A percentile compares a stretch with the other conserved stretches of the same genome.
These are phyloP conservation scores for Mactra quadrangularis DNA, from an alignment of 1,140 invertebrate species.

Conservation along the genomic window DNA sequence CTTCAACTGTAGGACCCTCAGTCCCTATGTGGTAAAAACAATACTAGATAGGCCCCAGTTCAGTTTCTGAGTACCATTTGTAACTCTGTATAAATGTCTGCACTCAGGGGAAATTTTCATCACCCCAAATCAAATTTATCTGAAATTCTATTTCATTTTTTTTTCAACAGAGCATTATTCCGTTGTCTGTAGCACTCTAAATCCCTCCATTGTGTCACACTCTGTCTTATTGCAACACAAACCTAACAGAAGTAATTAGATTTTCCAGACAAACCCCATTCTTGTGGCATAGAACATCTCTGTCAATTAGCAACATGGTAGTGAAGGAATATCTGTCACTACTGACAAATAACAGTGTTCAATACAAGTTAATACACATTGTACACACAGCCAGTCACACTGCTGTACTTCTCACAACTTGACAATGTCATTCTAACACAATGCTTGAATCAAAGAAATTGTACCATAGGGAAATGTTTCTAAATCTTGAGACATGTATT, in stretches of 20 bases:
- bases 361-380: no score
- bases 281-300: slow-evolving; percentile 16
- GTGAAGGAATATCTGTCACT: not conserved
- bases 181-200: slow-evolving; percentile 11
- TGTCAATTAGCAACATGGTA: slow-evolving; percentile 33
- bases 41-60: no score
- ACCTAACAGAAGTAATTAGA: slow-evolving; percentile 45
- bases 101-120: slow-evolving; percentile 60
- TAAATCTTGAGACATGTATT: no score
- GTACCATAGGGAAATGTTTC: no score
- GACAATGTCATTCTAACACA: no score
- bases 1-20: no score
- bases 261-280: slow-evolving; percentile 34
- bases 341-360: slow-evolving; percentile 41
- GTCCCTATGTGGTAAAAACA: no score
- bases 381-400: no score
- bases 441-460: no score
- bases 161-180: slow-evolving; percentile 6
- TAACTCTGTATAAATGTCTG: slow-evolving; percentile 52
- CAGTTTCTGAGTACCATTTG: no score
- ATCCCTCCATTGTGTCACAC: slow-evolving; percentile 15
- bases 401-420: no score
- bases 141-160: slow-evolving; percentile 39
- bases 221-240: slow-evolving; percentile 22
- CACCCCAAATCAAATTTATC: slow-evolving; percentile 60